phyloP scores from a whole-genome alignment of 1,140 invertebrate genomes.

The Melanaphis sacchari region DNA sequence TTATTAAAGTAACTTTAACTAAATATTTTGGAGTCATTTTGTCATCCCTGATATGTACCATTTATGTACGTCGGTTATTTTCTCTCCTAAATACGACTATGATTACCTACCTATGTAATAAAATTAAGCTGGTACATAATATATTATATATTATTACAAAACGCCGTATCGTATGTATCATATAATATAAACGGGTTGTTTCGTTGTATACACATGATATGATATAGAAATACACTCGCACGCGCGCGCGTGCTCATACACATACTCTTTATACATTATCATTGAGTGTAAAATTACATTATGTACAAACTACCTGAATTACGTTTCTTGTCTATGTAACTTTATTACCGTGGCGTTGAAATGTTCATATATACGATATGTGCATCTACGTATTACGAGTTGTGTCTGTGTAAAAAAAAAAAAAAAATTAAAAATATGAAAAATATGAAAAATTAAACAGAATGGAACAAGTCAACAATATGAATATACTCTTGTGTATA shows the following conservation, averaged over 20 bases:
- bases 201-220: neutral
- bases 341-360: neutral
- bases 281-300: conserved; percentile 5
- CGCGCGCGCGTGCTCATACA: neutral
- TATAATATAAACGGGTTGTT: neutral
- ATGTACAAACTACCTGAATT: neutral
- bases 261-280: neutral
- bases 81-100: neutral
- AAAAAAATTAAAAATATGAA: no score
- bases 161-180: neutral
- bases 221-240: neutral
- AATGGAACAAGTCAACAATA: neutral
- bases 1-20: no score
- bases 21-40: no score
- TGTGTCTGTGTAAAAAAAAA: neutral
- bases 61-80: neutral
- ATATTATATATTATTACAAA: neutral
- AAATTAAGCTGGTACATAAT: neutral
- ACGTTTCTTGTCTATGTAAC: neutral
- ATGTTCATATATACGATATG: neutral
- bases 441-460: conserved; percentile 2
- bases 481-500: neutral
- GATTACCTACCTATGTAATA: neutral
- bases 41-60: neutral
- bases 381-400: neutral